A percentile compares a stretch with the other conserved stretches of the same genome.
phyloP scores from a whole-genome alignment of 2,113 vertebrate genomes.

The Sander lucioperca region DNA sequence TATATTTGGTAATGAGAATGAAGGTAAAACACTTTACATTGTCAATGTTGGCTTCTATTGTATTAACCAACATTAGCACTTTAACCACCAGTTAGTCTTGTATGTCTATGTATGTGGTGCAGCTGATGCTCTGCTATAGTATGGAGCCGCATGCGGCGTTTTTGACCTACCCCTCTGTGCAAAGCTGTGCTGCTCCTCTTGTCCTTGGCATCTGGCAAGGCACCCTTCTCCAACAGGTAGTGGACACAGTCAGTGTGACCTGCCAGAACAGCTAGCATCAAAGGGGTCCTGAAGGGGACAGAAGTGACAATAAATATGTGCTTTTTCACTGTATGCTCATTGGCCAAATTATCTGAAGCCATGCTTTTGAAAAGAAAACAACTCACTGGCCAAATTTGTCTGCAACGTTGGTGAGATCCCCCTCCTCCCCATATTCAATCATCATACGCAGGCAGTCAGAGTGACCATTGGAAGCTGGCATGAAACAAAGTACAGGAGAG shows the following conservation, averaged over 20 bases:
- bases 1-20: no score
- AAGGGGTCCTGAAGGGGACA: slow-evolving; percentile 86
- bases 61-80: no score
- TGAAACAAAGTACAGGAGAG: slow-evolving; percentile 12
- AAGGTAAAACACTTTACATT: no score
- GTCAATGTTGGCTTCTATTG: no score
- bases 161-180: slow-evolving; percentile 91
- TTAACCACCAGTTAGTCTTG: background rate
- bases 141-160: background rate
- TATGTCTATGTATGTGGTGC: no score
- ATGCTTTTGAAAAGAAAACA: slow-evolving; percentile 26
- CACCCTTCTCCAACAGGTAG: slow-evolving; percentile 94
- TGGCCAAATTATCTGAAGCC: background rate
- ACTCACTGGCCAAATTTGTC: slow-evolving; percentile 95
- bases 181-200: slow-evolving; percentile 92
- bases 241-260: slow-evolving; percentile 94
- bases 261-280: slow-evolving; percentile 95
- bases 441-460: slow-evolving; percentile 95
- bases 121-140: background rate
- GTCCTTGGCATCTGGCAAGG: slow-evolving; percentile 91
- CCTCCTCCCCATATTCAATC: slow-evolving; percentile 92
- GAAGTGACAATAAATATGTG: background rate
- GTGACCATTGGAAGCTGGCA: slow-evolving; percentile 92
- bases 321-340: background rate
- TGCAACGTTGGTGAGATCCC: slow-evolving; percentile 91